Evolutionary conservation across 2,113 vertebrate genomes (phyloP).

Genomic region (Acrocephalus kingi): DNA sequence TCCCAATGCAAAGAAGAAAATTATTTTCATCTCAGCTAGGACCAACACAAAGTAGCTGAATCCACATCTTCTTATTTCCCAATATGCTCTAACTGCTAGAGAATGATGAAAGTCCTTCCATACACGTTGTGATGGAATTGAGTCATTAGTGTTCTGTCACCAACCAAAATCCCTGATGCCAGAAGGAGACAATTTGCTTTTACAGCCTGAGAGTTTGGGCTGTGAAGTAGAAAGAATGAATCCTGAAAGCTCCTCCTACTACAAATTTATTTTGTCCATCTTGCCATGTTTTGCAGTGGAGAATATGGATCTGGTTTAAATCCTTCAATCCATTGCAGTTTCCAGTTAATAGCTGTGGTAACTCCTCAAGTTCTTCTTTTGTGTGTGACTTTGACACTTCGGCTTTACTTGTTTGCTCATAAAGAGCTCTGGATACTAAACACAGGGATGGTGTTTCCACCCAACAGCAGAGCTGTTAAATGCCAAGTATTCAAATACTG

Average conservation of each 20-base stretch:
- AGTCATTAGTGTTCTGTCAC: neutral
- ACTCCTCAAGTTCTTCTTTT: neutral
- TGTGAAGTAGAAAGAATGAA: neutral
- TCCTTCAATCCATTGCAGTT: neutral
- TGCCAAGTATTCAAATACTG: neutral
- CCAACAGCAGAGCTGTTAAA: neutral
- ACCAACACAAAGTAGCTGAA: neutral
- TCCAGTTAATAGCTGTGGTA: neutral
- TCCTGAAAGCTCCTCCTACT: neutral
- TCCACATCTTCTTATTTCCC: neutral
- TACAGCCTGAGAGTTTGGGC: neutral
- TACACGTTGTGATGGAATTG: neutral
- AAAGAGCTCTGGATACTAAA: neutral
- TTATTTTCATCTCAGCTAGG: neutral
- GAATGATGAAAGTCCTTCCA: neutral
- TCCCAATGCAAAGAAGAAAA: neutral
- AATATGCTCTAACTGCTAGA: neutral
- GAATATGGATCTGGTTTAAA: neutral
- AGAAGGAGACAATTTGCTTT: neutral
- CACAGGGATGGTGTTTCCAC: neutral
- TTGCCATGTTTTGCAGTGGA: neutral
- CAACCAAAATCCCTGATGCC: neutral
- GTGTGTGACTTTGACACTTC: neutral
- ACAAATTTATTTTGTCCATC: neutral
- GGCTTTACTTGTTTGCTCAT: neutral